phyloP scores from a whole-genome alignment of 2,113 vertebrate genomes.

The Xenotilapia leptura region DNA sequence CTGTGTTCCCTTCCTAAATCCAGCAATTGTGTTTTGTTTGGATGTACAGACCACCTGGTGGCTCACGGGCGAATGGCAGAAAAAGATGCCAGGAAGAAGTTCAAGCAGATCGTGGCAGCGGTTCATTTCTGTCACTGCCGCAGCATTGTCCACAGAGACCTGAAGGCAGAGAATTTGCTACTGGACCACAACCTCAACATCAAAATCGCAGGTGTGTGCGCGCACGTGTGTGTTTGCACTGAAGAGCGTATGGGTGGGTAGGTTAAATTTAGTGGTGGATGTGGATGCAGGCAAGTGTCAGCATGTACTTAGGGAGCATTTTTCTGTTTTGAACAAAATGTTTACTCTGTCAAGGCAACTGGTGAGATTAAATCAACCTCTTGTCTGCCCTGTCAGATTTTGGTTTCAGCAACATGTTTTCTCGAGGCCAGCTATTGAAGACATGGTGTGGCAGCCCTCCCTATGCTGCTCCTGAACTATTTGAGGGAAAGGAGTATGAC shows the following conservation, averaged over 20 bases:
- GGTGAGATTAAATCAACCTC: not conserved
- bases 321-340: not conserved
- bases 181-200: slow-evolving; percentile 81
- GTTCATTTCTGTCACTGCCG: slow-evolving; percentile 97
- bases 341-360: not conserved
- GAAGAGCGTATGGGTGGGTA: not conserved
- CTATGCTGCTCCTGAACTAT: slow-evolving; percentile 93
- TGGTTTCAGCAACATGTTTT: slow-evolving; percentile 97
- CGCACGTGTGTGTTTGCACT: not conserved
- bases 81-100: slow-evolving; percentile 94
- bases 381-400: slow-evolving; percentile 75
- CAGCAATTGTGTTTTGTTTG: not conserved
- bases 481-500: slow-evolving; percentile 97
- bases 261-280: not conserved
- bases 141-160: slow-evolving; percentile 94
- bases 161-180: slow-evolving; percentile 97
- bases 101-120: slow-evolving; percentile 95
- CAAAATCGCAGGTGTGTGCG: slow-evolving; percentile 56
- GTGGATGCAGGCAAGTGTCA: not conserved
- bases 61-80: slow-evolving; percentile 97
- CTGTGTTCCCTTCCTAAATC: not conserved
- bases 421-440: slow-evolving; percentile 92
- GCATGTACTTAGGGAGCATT: not conserved
- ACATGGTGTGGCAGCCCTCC: slow-evolving; percentile 98
- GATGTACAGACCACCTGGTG: slow-evolving; percentile 87